Base-by-base conservation (phyloP, 2,113 vertebrate species). In the Mustelus asterias region DNA sequence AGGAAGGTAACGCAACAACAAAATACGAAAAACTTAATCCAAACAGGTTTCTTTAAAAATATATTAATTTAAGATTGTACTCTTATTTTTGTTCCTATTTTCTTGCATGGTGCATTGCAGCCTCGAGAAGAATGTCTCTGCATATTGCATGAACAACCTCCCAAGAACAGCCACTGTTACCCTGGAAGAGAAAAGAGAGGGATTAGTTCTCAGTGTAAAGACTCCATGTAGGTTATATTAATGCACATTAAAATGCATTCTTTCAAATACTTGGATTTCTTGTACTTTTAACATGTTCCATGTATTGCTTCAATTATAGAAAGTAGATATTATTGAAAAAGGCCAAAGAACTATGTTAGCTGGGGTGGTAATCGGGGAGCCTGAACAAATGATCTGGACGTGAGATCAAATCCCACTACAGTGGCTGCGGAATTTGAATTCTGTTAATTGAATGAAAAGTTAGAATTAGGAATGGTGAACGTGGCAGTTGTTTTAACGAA, bases 61-160 rank as follows among this genome's bases (percentile, higher is more conserved):
- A 89, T 58, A 89, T 37, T 20, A 94, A 69, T 37, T 41, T 41
- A 41, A 67, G 3, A 44, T 10, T 44, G 6, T 94, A 41, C 18
- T 67, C 48, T 22, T 44, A 3, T 60, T 69, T 70, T 69, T 18
- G 0, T 2, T 13, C 10, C 1, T 76, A 69, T 69, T 94, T 65
- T 44, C 8, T 70, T 41, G 63, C 9, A 26, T 70, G 92, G 8
- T 69, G 1, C 22, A 69, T 41, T 96, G 97, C 96, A 94, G 97
- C 96, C 80, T 97, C 96, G 96, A 97, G 97, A 83, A 98, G 96
- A 96, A 97, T 96, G 95, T 97, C 96, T 95, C 96, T 96, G 96
- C 96, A 96, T 96, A 95, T 97, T 14, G 96, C 96, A 3, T 97
- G 96, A 1, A 97, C 95, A 70, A 96, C 96, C 96, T 98, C 96